Base-by-base conservation (phyloP, 2,888 invertebrate species). In the Agrochola circellaris region DNA sequence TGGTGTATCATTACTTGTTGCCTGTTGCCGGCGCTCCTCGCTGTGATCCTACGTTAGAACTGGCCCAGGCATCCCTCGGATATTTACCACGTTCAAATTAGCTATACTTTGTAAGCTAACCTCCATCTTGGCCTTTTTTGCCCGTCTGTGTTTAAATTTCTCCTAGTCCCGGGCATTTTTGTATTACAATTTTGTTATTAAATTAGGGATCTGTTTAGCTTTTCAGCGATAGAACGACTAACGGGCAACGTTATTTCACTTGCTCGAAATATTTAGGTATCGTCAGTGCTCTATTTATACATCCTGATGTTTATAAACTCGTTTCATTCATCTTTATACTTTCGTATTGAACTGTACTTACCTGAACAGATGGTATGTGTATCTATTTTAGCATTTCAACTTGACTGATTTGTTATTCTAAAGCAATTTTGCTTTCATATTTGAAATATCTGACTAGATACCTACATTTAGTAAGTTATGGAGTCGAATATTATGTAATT, bases 1-100 rank as follows among this genome's bases (percentile, higher is more conserved):
- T 88, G 81, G 81, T 87, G 73, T 87, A 90, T 93, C 91, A 89
- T 91, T 93, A 95, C 94, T 95, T 95, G 94, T 95, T 67, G 86
- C 77, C 48, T 95, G 94, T 95, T 67, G 86, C 73, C 48, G 68
- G 61, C 71, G 64, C 69, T 84, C 64, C 34, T 75, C 84, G 83
- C 67, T 83, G 66, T 83, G 78, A 76, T 78, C 68, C 34, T 71
- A 76, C 61, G 62, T 64, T 75, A 76, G 66, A 72, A 75, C 58
- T 60, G 65, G 66, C 73, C 45, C 69, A 75, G 75, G 60, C 73
- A 64, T 62, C 66, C 26, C 20, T 79, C 17, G n/a, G 68, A 67
- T 79, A 83, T 79, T 69, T 69, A 71, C 75, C 61, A 66, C 76
- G 62, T 64, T 66, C 69, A 73, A 74, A 64, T 73, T 75, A 67